A percentile compares a stretch with the other conserved stretches of the same genome.
These are phyloP conservation scores for Semaprochilodus insignis DNA, from an alignment of 2,797 vertebrate species.

Conservation along the genomic window DNA sequence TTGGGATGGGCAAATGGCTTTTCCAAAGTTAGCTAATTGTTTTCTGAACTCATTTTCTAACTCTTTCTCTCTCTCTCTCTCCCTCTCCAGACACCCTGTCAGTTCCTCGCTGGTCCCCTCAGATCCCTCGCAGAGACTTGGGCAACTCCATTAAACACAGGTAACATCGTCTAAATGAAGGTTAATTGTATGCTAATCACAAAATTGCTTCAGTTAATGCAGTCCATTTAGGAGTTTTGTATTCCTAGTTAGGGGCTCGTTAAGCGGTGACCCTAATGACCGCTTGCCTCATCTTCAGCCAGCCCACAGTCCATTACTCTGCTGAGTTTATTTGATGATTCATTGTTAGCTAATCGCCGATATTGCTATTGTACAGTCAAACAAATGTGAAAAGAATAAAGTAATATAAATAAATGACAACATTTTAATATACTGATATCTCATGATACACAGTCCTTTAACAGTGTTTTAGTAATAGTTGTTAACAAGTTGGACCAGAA, in stretches of 20 bases:
- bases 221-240: neutral
- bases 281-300: neutral
- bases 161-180: conserved; percentile 69
- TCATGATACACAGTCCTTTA: no score
- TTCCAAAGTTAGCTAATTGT: neutral
- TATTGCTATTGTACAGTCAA: neutral
- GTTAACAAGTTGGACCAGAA: no score
- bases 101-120: conserved; percentile 99
- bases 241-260: neutral
- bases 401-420: neutral
- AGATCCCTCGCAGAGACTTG: conserved; percentile 96
- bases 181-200: neutral
- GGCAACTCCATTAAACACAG: conserved; percentile 99
- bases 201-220: neutral
- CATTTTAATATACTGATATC: no score
- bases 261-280: neutral
- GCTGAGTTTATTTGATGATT: neutral
- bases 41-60: neutral
- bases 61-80: conserved; percentile 16
- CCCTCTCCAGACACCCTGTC: conserved; percentile 89
- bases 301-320: neutral
- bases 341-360: neutral
- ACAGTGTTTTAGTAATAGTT: no score
- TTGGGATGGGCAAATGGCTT: neutral
- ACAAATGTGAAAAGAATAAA: neutral